Conservation (phyloP, 1,140 invertebrate genomes). For the Zaprionus africanus region DNA sequence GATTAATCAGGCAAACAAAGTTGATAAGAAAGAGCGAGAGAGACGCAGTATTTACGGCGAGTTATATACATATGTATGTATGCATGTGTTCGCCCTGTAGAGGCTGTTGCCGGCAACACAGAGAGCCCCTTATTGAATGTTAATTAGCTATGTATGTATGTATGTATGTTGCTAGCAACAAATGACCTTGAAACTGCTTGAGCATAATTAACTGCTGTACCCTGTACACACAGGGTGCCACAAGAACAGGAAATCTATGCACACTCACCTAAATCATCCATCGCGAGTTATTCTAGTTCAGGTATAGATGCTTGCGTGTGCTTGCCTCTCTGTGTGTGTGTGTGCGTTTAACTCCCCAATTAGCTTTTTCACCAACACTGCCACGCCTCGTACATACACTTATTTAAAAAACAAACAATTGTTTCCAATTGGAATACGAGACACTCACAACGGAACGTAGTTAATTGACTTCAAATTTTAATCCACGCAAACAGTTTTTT, state of each 20-base stretch:
- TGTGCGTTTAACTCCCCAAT: conserved; percentile 42
- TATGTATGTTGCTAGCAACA: conserved; percentile 45
- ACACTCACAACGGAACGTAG: conserved; percentile 32
- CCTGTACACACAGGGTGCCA: conserved; percentile 32
- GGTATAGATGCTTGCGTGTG: conserved; percentile 26
- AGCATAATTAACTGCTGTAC: conserved; percentile 26
- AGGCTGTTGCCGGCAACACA: conserved; percentile 14
- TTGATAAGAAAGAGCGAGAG: conserved; percentile 19
- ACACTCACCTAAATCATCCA: conserved; percentile 75
- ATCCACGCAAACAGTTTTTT: conserved; percentile 75
- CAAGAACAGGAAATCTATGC: conserved; percentile 29
- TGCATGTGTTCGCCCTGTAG: conserved; percentile 37
- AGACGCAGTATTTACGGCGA: conserved; percentile 5
- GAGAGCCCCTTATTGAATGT: conserved; percentile 19
- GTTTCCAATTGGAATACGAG: conserved; percentile 41
- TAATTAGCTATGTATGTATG: conserved; percentile 59
- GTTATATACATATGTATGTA: conserved; percentile 4
- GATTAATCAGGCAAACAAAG: conserved; percentile 14
- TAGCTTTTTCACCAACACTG: conserved; percentile 33
- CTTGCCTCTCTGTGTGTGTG: conserved; percentile 23
- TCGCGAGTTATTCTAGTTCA: conserved; percentile 43
- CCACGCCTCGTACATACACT: conserved; percentile 35
- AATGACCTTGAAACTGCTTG: conserved; percentile 62
- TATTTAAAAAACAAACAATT: conserved; percentile 28
- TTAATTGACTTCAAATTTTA: conserved; percentile 62